A percentile compares a stretch with the other conserved stretches of the same genome.
Conservation (phyloP, 2,888 invertebrate species). For the Schizotus pectinicornis region DNA sequence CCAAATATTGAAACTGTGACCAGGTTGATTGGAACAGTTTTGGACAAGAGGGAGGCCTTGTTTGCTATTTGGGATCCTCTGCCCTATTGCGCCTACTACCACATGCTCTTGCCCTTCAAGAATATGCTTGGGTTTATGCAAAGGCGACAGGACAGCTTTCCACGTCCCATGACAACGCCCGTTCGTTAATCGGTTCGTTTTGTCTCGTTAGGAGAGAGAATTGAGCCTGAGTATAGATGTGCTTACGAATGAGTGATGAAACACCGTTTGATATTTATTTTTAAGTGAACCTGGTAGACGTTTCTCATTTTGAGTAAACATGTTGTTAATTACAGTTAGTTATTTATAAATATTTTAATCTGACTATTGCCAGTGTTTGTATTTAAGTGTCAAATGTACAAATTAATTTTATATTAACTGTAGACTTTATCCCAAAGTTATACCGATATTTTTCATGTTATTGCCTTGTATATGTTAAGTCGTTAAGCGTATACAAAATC, state of each 20-base stretch:
- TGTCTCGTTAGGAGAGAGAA: conserved; percentile 51
- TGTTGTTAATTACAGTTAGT: conserved; percentile 21
- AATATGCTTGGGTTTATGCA: conserved; percentile 65
- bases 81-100: conserved; percentile 86
- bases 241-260: conserved; percentile 12
- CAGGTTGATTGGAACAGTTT: conserved; percentile 69
- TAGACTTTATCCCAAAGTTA: no score
- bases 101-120: conserved; percentile 75
- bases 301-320: conserved; percentile 22
- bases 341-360: conserved; percentile 27
- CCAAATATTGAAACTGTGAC: conserved; percentile 63
- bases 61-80: conserved; percentile 86
- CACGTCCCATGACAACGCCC: conserved; percentile 53
- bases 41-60: conserved; percentile 80
- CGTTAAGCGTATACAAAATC: conserved; percentile 30
- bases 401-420: conserved; percentile 9
- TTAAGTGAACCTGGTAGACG: not conserved
- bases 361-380: conserved; percentile 9
- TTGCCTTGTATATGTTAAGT: conserved; percentile 26
- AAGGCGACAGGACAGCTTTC: conserved; percentile 57
- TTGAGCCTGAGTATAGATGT: conserved; percentile 46
- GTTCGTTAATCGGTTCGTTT: conserved; percentile 48
- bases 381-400: conserved; percentile 8
- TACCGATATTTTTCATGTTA: conserved; percentile 20
- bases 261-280: conserved; percentile 19